These are phyloP conservation scores for Drosophila paucipuncta DNA, from an alignment of 2,888 invertebrate species.

Conservation along the genomic window DNA sequence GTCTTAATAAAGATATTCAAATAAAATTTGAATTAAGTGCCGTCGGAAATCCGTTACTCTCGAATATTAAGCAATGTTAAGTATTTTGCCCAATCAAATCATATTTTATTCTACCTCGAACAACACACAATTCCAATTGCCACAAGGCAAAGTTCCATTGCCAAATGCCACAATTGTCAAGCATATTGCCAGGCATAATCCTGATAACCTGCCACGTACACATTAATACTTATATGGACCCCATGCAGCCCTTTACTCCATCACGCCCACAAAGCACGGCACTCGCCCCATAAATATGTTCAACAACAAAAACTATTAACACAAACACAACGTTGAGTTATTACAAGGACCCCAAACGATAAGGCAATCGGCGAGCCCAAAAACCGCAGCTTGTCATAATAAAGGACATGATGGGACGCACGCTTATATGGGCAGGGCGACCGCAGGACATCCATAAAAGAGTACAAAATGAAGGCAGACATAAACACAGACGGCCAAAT, in stretches of 20 bases:
- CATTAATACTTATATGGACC: conserved; percentile 5
- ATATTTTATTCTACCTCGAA: conserved; percentile 4
- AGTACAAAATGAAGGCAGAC: conserved; percentile 48
- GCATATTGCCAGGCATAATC: conserved; percentile 57
- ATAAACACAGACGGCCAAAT: conserved; percentile 26
- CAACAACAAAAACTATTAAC: conserved; percentile 73
- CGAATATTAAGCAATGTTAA: conserved; percentile 4
- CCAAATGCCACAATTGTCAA: conserved; percentile 68
- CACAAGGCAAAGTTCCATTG: conserved; percentile 13
- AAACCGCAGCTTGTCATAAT: conserved; percentile 81
- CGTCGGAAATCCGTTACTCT: background rate
- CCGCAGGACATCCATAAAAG: conserved; percentile 61
- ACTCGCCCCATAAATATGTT: conserved; percentile 63
- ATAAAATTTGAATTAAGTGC: background rate
- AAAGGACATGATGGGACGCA: conserved; percentile 65
- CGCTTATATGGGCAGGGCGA: conserved; percentile 61
- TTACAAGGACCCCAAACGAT: conserved; percentile 48
- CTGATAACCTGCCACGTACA: conserved; percentile 51
- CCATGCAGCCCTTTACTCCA: background rate
- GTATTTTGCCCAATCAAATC: conserved; percentile 38
- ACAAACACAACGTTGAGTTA: conserved; percentile 62
- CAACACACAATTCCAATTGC: conserved; percentile 23
- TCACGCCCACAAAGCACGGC: conserved; percentile 5
- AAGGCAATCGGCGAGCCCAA: conserved; percentile 46
- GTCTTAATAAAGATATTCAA: background rate